Base-by-base conservation (phyloP, 2,113 vertebrate genomes). In the Gnathonemus longibarbis region DNA sequence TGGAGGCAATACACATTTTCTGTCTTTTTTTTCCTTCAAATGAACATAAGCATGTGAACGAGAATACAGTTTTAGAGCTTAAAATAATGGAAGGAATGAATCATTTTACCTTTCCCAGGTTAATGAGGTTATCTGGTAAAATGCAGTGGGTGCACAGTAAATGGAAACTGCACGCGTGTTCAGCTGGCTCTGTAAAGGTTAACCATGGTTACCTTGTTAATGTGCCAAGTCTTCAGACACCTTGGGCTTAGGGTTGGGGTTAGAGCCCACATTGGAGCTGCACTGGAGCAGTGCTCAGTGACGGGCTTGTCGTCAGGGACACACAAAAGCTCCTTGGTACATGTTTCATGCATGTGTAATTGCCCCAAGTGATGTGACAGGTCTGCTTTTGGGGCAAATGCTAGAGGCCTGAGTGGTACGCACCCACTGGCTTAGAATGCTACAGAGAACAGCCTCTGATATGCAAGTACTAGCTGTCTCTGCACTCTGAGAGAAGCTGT, bases 381-480 rank as follows among this genome's bases (percentile, higher is more conserved):
- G 74, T 53, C 31, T 31, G 2, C 46, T 89, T 91, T 42, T 39
- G n/a, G 90, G 80, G 74, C 1, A 13, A 50, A 35, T 88, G 46
- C 35, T 56, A 35, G 50, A 77, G 31, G 31, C 24, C 48, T 89
- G 88, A 31, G 77, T 31, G 70, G 8, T 83, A 70, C 49, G 3
- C 24, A 48, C 5, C 66, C 88, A 77, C 53, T 84, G 74, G 89
- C 90, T 87, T 15, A 83, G 89, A 90, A 35, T 87, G 56, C 66
- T 58, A 27, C 56, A 83, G 90, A 88, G 84, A 90, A 89, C 8
- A 87, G 53, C 31, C 89, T 91, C 89, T 90, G 90, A 90, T 94
- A 93, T 93, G 90, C 85, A 92, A 93, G 91, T 91, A 88, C 48
- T 49, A 58, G 45, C 84, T 48, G 53, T 91, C 46, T 91, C 90